Conservation (phyloP, 2,113 vertebrate genomes). For the Serinus canaria region DNA sequence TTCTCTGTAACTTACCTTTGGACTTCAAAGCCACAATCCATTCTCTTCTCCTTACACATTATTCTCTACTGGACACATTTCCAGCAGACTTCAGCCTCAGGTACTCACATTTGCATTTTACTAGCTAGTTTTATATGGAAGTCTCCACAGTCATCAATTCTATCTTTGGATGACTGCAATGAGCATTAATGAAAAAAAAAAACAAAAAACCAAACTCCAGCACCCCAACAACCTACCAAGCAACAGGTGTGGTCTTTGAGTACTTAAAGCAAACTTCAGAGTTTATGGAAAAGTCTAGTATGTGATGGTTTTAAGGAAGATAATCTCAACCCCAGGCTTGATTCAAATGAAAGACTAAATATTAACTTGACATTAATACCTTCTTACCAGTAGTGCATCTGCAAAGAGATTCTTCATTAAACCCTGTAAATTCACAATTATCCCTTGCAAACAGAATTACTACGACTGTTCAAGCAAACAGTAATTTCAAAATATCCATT, state of each 20-base stretch:
- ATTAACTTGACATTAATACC: not conserved
- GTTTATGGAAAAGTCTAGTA: not conserved
- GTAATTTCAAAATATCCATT: not conserved
- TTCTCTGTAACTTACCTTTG: slow-evolving; percentile 1
- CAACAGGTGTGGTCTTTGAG: not conserved
- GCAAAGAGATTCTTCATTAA: slow-evolving; percentile 28
- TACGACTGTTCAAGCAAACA: not conserved
- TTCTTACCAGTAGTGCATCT: slow-evolving; percentile 40
- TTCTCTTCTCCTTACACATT: not conserved
- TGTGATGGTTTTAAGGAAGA: not conserved
- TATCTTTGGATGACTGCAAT: not conserved
- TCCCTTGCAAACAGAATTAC: not conserved
- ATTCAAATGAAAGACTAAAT: not conserved
- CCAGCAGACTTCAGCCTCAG: not conserved
- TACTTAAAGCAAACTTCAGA: not conserved
- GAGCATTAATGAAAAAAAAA: not conserved
- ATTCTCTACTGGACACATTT: not conserved
- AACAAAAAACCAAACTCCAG: not conserved
- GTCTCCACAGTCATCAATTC: not conserved
- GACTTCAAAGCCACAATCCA: not conserved
- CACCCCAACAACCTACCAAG: not conserved
- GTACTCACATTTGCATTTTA: not conserved
- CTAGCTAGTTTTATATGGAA: not conserved
- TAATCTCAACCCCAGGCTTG: not conserved
- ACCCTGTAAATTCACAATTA: slow-evolving; percentile 3